A percentile compares a stretch with the other conserved stretches of the same genome.
Conservation (phyloP, 2,888 invertebrate species). For the Tridacna crocea region DNA sequence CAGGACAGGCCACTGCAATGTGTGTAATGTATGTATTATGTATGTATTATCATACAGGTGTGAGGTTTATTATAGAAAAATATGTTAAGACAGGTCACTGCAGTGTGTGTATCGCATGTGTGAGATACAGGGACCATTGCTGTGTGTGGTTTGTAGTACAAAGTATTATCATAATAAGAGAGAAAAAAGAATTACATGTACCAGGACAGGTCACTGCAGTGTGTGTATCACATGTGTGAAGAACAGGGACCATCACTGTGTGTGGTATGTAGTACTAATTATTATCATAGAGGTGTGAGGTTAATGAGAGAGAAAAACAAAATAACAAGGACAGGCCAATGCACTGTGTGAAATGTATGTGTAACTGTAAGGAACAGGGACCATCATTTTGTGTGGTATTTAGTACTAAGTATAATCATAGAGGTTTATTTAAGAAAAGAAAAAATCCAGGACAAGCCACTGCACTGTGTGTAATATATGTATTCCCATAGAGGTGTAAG, state of each 20-base stretch:
- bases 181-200: constrained; percentile 88
- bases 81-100: constrained; percentile 93
- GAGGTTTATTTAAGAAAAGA: constrained; percentile 89
- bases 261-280: constrained; percentile 76
- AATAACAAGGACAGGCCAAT: not conserved
- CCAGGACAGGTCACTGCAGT: constrained; percentile 92
- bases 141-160: constrained; percentile 82
- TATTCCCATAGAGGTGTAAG: not conserved
- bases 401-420: not conserved
- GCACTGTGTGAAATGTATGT: not conserved
- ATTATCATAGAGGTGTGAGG: not conserved
- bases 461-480: constrained; percentile 90
- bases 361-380: not conserved
- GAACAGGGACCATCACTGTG: constrained; percentile 87
- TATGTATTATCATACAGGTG: not conserved
- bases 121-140: constrained; percentile 88
- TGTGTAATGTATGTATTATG: not conserved
- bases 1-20: not conserved
- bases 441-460: constrained; percentile 91
- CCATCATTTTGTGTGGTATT: not conserved
- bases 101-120: constrained; percentile 92
- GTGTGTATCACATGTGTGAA: constrained; percentile 93
- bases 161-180: too few relatives aligned
- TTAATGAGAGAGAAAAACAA: not conserved
- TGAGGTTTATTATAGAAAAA: constrained; percentile 89